Percentiles rank a stretch among this genome's conserved stretches.
These are phyloP conservation scores for Galerucella pusilla DNA, from an alignment of 2,888 invertebrate genomes.

Conservation along the genomic window DNA sequence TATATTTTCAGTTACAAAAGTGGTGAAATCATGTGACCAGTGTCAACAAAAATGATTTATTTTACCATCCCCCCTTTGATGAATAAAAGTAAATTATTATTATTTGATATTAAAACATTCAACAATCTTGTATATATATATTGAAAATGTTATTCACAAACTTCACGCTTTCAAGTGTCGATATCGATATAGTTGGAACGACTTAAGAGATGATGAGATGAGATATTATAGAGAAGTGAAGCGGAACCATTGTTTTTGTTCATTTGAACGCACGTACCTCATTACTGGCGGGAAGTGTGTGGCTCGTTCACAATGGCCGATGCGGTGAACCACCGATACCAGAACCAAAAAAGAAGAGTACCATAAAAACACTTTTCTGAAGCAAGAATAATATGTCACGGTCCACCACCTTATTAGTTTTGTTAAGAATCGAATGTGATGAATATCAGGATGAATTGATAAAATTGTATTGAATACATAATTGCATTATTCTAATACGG, in stretches of 20 bases:
- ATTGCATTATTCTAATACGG: neutral
- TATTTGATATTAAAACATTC: too few species aligned
- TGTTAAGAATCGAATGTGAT: conserved; percentile 25
- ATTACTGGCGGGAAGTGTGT: conserved; percentile 63
- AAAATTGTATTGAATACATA: neutral
- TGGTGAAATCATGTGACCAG: too few species aligned
- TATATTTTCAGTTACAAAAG: too few species aligned
- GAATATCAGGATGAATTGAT: neutral
- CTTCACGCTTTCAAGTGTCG: conserved; percentile 9
- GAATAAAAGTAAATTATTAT: too few species aligned
- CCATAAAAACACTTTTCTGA: conserved; percentile 19
- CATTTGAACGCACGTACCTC: conserved; percentile 62
- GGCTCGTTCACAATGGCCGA: conserved; percentile 59
- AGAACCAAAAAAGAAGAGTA: conserved; percentile 32
- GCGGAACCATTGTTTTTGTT: conserved; percentile 54
- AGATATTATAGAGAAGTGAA: conserved; percentile 49
- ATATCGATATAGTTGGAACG: conserved; percentile 11
- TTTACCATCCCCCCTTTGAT: too few species aligned
- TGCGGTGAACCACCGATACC: conserved; percentile 55
- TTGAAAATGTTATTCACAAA: neutral
- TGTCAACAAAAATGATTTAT: too few species aligned
- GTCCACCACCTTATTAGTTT: conserved; percentile 47
- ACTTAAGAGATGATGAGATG: conserved; percentile 28
- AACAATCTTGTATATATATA: too few species aligned
- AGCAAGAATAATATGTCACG: conserved; percentile 45